Evolutionary conservation across 1,140 invertebrate species (phyloP).

Genomic region (Mesaphorura yosii): DNA sequence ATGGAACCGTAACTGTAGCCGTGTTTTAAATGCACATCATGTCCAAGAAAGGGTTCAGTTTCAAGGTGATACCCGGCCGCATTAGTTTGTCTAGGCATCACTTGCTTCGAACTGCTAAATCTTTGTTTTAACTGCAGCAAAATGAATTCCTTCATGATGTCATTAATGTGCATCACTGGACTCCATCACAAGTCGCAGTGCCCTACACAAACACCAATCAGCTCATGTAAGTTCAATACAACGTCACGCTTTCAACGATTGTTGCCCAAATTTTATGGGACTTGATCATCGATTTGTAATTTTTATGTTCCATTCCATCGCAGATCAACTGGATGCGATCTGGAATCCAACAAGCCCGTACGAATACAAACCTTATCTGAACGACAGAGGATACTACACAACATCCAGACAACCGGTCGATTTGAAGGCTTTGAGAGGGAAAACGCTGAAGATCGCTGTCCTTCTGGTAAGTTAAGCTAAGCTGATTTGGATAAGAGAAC

Average conservation of each 20-base stretch:
- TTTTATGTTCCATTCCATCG: neutral
- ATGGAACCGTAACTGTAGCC: no score
- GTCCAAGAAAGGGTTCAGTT: no score
- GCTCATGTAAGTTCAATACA: conserved; percentile 29
- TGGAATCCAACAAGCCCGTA: conserved; percentile 30
- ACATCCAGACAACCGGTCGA: conserved; percentile 12
- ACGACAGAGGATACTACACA: conserved; percentile 21
- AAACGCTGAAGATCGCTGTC: conserved; percentile 18
- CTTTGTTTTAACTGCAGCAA: no score
- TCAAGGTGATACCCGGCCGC: no score
- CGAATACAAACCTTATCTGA: conserved; percentile 10
- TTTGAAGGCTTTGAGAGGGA: conserved; percentile 9
- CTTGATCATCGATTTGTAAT: neutral
- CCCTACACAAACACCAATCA: conserved; percentile 12
- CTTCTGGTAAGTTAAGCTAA: conserved; percentile 24
- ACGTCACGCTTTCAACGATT: no score
- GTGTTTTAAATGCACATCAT: no score
- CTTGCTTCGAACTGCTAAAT: no score
- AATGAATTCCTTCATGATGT: conserved; percentile 23
- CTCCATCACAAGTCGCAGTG: conserved; percentile 15
- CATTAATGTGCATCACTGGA: conserved; percentile 21
- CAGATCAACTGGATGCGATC: conserved; percentile 29
- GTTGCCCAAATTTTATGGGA: no score
- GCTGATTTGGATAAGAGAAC: no score
- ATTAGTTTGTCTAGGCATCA: no score